phyloP scores from a whole-genome alignment of 2,888 invertebrate species.

The Zootermopsis nevadensis region DNA sequence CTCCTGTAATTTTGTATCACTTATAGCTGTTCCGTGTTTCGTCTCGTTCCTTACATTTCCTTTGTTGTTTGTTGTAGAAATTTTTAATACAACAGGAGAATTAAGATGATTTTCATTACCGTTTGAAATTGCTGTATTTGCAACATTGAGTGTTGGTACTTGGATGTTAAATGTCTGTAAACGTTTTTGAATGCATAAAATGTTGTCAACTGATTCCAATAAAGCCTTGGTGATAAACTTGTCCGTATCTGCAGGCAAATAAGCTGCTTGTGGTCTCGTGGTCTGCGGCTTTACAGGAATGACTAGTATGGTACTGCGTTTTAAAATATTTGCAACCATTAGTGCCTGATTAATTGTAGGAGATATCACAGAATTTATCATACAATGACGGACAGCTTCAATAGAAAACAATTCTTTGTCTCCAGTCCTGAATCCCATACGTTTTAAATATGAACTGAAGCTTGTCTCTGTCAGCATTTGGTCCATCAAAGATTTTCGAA shows the following conservation, averaged over 20 bases:
- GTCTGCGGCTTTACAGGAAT: background rate
- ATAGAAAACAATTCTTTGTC: background rate
- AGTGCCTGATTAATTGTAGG: background rate
- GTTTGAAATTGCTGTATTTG: background rate
- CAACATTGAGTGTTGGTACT: background rate
- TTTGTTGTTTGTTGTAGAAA: background rate
- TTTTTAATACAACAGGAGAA: background rate
- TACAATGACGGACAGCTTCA: background rate
- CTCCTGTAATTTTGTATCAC: too few species aligned
- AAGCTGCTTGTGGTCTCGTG: background rate
- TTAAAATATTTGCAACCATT: background rate
- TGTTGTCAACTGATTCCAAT: background rate
- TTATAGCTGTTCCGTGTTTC: too few species aligned
- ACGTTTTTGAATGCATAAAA: background rate
- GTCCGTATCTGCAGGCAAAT: background rate
- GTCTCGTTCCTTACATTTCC: too few species aligned
- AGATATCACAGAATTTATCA: background rate
- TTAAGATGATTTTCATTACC: background rate
- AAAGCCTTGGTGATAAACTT: background rate
- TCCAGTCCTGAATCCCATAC: background rate
- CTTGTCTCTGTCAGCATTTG: background rate
- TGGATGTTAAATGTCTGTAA: background rate
- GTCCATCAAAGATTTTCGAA: background rate
- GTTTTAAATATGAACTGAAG: background rate
- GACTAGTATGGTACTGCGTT: background rate